Evolutionary conservation across 1,140 invertebrate genomes (phyloP).

Genomic region (Papilio aristodemus): DNA sequence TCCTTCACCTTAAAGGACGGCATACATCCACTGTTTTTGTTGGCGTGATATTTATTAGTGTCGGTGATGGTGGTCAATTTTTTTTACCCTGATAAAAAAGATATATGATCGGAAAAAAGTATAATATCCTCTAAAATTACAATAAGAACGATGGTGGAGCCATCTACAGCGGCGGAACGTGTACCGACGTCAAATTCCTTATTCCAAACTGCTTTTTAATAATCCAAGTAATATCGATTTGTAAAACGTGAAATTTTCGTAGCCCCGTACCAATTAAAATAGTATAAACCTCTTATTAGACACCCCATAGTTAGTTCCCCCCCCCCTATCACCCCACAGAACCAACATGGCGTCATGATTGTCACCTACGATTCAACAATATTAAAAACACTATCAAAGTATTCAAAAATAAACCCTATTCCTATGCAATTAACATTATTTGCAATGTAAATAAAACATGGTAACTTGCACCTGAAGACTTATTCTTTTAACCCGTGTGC

Average conservation of each 20-base stretch:
- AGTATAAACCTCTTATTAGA: slow-evolving; percentile 69
- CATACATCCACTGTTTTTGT: too few species aligned
- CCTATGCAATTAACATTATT: slow-evolving; percentile 38
- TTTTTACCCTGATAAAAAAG: too few species aligned
- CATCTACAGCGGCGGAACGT: too few species aligned
- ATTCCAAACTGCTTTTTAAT: slow-evolving; percentile 47
- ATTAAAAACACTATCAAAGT: slow-evolving; percentile 39
- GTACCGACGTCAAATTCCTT: too few species aligned
- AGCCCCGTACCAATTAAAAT: slow-evolving; percentile 69
- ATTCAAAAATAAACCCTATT: slow-evolving; percentile 44
- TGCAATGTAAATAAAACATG: slow-evolving; percentile 34
- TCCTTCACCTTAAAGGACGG: too few species aligned
- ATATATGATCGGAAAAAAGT: too few species aligned
- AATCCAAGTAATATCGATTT: slow-evolving; percentile 65
- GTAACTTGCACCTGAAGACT: slow-evolving; percentile 63
- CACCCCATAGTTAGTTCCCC: slow-evolving; percentile 50
- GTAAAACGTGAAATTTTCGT: slow-evolving; percentile 57
- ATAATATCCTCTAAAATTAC: too few species aligned
- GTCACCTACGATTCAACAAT: slow-evolving; percentile 68
- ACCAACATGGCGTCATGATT: slow-evolving; percentile 76
- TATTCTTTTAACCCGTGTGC: slow-evolving; percentile 68
- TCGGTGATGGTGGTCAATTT: too few species aligned
- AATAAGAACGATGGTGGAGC: too few species aligned
- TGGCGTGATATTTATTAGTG: too few species aligned
- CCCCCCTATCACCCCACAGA: slow-evolving; percentile 59